Conservation (phyloP, 2,888 invertebrate species). For the Ophraella communa region DNA sequence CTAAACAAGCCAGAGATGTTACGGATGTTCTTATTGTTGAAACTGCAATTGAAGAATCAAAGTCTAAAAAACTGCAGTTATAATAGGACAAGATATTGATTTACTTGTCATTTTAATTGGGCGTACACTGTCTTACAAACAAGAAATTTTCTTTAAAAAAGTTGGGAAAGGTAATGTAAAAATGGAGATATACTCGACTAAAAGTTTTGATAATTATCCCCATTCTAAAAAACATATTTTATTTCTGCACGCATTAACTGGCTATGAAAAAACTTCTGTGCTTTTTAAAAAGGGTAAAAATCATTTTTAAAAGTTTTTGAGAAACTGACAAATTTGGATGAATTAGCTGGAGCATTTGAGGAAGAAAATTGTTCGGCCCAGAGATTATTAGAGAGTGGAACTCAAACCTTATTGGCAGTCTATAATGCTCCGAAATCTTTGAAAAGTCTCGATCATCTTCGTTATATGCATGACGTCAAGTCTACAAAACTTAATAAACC, state of each 20-base stretch:
- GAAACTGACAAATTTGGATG: too few species aligned
- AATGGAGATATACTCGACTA: neutral
- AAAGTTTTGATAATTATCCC: neutral
- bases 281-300: conserved; percentile 18
- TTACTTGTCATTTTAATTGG: too few species aligned
- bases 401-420: neutral
- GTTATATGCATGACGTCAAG: neutral
- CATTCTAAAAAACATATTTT: conserved; percentile 17
- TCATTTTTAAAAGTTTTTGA: too few species aligned
- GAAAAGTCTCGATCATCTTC: neutral
- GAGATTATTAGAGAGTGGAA: too few species aligned
- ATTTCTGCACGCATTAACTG: conserved; percentile 27
- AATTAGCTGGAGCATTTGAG: too few species aligned
- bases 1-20: neutral
- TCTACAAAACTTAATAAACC: neutral
- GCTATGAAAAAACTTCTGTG: conserved; percentile 19
- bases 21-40: neutral
- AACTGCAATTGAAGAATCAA: neutral
- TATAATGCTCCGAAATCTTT: neutral
- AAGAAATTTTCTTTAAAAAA: conserved; percentile 1
- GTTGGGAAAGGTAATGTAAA: neutral
- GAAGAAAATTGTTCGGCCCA: too few species aligned
- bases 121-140: neutral
- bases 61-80: too few species aligned
- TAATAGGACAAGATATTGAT: too few species aligned